Base-by-base conservation (phyloP, 2,888 invertebrate genomes). In the Salticus scenicus region DNA sequence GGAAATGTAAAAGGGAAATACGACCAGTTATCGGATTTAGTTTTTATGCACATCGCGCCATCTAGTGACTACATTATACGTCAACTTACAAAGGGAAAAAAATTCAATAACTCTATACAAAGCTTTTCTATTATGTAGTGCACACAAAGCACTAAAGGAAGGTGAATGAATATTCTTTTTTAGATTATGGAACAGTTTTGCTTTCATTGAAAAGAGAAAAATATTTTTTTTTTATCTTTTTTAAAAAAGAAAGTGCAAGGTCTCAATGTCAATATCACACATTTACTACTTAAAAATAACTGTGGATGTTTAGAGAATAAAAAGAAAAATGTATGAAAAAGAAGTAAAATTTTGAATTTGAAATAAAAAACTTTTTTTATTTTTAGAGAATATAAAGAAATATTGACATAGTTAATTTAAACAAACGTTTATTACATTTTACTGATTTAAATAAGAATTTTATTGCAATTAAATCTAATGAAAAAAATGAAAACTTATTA, bases 101-200 rank as follows among this genome's bases (percentile, higher is more conserved):
- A 57, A 57, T 57, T 57, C 57, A 57, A 57, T 57, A 57, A 57
- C 24, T 57, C 20, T 12, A 57, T 24, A 57, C 57, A 57, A 57
- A 24, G 57, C 57, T 12, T 57, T 57, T 24, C 57, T 57, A 57
- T 57, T 57, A 57, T 57, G 57, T 24, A 24, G 24, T 24, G 24
- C 57, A 57, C 57, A 57, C 57, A 57, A 57, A 57, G 57, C 1
- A 12, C 24, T 24, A 57, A 57, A 57, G 57, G 57, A 57, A 57
- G 57, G 57, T 57, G 57, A 57, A 57, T 57, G 57, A 57, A 57
- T 57, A 57, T 57, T 57, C 57, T 24, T 57, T 57, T 57, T 57
- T 17, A 57, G 24, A 57, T 24, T 57, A 57, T 57, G 57, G 57
- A 57, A 57, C 57, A 57, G 57, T 57, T 57, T 57, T 57, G 57